Conservation (phyloP, 2,113 vertebrate species). For the Vulpes lagopus region DNA sequence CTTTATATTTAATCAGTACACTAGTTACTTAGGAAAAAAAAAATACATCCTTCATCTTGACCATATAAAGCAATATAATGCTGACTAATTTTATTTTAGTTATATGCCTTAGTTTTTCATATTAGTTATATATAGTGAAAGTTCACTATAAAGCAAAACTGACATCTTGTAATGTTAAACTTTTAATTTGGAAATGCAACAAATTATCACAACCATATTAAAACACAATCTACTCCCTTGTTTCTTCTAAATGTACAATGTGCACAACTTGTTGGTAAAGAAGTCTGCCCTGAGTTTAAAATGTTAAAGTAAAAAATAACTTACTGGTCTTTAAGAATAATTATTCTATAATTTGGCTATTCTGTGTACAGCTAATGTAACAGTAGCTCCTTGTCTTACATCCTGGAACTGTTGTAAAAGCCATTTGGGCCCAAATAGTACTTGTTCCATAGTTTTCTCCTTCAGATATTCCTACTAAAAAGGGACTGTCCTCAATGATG, state of each 20-base stretch:
- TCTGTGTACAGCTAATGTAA: background rate
- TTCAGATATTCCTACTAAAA: conserved; percentile 14
- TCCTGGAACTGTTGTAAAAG: conserved; percentile 64
- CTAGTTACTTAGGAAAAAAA: conserved; percentile 39
- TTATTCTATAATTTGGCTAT: conserved; percentile 48
- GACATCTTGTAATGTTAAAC: conserved; percentile 44
- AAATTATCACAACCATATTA: conserved; percentile 51
- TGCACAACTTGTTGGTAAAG: conserved; percentile 47
- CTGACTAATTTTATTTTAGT: conserved; percentile 52
- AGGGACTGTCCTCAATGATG: background rate
- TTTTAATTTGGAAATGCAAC: conserved; percentile 67
- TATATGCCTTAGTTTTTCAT: conserved; percentile 53
- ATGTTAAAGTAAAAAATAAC: conserved; percentile 51
- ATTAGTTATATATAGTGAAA: conserved; percentile 58
- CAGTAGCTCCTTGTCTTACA: conserved; percentile 61
- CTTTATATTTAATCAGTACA: conserved; percentile 46
- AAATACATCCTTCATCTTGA: conserved; percentile 45
- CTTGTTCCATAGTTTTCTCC: conserved; percentile 70
- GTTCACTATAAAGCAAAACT: conserved; percentile 58
- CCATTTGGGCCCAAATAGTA: conserved; percentile 59
- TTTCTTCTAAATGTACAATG: conserved; percentile 31
- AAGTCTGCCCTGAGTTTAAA: conserved; percentile 50
- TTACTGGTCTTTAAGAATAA: conserved; percentile 35
- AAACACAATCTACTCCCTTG: conserved; percentile 21
- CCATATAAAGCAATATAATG: conserved; percentile 40